Percentiles rank a stretch among this genome's conserved stretches.
Conservation (phyloP, 1,140 invertebrate species). For the Drosophila pallidifrons region DNA sequence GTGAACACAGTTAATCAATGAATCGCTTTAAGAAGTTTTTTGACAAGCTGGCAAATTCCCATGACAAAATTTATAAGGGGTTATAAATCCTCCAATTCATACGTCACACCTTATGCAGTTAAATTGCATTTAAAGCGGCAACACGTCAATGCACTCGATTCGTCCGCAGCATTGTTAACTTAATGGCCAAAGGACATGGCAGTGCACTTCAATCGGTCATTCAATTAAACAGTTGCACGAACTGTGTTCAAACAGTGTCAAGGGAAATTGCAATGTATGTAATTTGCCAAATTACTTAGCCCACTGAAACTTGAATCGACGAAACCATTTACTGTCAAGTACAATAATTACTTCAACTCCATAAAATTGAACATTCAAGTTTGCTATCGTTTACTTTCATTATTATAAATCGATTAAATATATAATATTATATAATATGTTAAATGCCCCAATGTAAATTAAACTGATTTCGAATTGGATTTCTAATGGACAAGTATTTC, state of each 20-base stretch:
- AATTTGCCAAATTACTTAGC: conserved; percentile 65
- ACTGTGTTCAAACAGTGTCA: conserved; percentile 16
- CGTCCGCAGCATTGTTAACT: conserved; percentile 16
- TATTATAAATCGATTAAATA: neutral
- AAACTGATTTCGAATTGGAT: neutral
- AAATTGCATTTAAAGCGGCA: neutral
- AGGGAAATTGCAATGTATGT: conserved; percentile 33
- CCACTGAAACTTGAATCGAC: conserved; percentile 13
- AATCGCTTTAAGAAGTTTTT: neutral
- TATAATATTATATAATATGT: no score
- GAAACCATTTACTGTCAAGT: conserved; percentile 8
- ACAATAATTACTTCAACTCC: neutral
- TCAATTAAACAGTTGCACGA: conserved; percentile 41
- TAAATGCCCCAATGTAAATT: no score
- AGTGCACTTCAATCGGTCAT: conserved; percentile 42
- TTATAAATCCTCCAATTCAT: neutral
- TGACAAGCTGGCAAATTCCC: no score
- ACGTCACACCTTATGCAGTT: neutral
- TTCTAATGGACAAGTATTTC: neutral
- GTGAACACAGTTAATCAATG: conserved; percentile 48
- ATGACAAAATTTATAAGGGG: no score
- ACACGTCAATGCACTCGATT: neutral
- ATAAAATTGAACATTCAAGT: neutral
- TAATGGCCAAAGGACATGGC: conserved; percentile 55
- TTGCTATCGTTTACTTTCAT: neutral